phyloP scores from a whole-genome alignment of 2,113 vertebrate genomes.

The Furnarius figulus region DNA sequence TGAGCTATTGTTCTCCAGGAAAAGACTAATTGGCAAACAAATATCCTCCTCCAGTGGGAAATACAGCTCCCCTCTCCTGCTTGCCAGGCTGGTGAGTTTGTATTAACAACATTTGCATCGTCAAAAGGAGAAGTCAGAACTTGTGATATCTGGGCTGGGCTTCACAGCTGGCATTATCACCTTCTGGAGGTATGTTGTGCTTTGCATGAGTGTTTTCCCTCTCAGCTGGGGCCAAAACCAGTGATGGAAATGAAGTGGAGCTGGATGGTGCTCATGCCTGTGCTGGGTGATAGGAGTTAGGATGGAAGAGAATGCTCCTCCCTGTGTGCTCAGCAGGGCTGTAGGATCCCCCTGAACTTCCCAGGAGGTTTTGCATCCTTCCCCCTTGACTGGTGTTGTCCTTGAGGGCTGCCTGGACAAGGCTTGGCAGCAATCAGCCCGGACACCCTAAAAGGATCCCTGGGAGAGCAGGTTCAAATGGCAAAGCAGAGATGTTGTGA shows the following conservation, averaged over 20 bases:
- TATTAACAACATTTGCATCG: neutral
- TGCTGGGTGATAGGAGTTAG: neutral
- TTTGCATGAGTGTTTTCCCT: neutral
- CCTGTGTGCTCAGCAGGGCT: rapidly evolving
- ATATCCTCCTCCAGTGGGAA: conserved; percentile 1
- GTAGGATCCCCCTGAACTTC: neutral
- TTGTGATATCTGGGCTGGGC: neutral
- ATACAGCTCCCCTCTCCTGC: neutral
- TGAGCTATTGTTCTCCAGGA: conserved; percentile 41
- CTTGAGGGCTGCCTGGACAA: neutral
- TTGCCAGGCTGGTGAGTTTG: neutral
- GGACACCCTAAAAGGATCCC: rapidly evolving
- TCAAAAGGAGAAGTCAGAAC: neutral
- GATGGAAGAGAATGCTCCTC: neutral
- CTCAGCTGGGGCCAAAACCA: neutral
- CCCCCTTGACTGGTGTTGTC: neutral
- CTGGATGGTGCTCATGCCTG: neutral
- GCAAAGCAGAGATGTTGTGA: neutral
- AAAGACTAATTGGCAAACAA: conserved; percentile 59
- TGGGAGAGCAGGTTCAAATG: neutral
- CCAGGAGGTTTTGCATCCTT: neutral
- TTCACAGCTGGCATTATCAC: neutral
- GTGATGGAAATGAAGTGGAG: neutral
- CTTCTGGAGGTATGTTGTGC: neutral
- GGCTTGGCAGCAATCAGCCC: neutral